Percentiles rank a stretch among this genome's conserved stretches.
phyloP scores from a whole-genome alignment of 2,888 invertebrate genomes.

The Apoda limacodes region DNA sequence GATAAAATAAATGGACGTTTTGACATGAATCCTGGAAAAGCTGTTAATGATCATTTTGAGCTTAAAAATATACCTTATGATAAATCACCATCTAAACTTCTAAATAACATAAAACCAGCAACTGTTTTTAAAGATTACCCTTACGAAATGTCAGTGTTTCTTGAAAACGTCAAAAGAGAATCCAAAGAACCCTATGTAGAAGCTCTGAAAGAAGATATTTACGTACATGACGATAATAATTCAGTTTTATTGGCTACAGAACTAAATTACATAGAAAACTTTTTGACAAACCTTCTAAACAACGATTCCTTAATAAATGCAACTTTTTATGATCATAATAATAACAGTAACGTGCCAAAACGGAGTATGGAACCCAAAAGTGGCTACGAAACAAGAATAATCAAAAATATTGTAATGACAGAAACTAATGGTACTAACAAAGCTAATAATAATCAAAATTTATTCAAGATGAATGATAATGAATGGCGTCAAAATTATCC shows the following conservation, averaged over 20 bases:
- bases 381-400: slow-evolving; percentile 28
- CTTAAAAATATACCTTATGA: slow-evolving; percentile 21
- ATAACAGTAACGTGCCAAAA: slow-evolving; percentile 23
- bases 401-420: slow-evolving; percentile 30
- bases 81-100: slow-evolving; percentile 24
- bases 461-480: slow-evolving; percentile 32
- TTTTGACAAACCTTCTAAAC: slow-evolving; percentile 9
- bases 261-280: slow-evolving; percentile 9
- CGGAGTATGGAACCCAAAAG: slow-evolving; percentile 36
- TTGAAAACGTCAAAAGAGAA: slow-evolving; percentile 26
- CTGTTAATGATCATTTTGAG: no score
- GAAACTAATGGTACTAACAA: slow-evolving; percentile 25
- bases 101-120: slow-evolving; percentile 27
- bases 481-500: slow-evolving; percentile 38
- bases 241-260: neutral
- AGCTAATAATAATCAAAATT: slow-evolving; percentile 27
- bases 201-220: neutral
- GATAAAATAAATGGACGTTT: no score
- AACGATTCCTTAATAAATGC: slow-evolving; percentile 7
- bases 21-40: no score
- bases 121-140: slow-evolving; percentile 43
- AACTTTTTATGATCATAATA: slow-evolving; percentile 10
- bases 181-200: slow-evolving; percentile 3
- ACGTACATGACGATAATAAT: no score
- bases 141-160: slow-evolving; percentile 36